Percentiles rank a stretch among this genome's conserved stretches.
These are phyloP conservation scores for Notoglanidium macrostoma DNA, from an alignment of 2,797 vertebrate species.

Conservation along the genomic window DNA sequence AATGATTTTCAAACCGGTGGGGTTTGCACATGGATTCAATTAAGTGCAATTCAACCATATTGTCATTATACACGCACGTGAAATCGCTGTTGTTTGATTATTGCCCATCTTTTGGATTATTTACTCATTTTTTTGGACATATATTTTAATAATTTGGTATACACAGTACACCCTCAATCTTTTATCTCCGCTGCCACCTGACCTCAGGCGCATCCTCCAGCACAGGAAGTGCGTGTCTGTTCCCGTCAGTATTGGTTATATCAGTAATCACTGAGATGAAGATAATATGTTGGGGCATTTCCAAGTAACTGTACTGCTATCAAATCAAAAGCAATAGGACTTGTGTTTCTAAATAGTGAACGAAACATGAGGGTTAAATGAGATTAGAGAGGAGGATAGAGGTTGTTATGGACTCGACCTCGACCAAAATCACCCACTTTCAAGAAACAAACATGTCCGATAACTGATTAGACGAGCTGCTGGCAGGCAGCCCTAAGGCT, in stretches of 20 bases:
- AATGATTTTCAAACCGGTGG: neutral
- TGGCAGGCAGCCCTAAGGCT: conserved; percentile 46
- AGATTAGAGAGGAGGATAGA: neutral
- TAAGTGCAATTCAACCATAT: neutral
- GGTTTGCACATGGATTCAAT: neutral
- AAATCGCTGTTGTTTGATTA: neutral
- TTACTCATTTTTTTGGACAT: neutral
- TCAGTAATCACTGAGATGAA: neutral
- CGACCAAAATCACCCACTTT: conserved; percentile 11
- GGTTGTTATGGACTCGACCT: neutral
- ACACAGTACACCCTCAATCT: neutral
- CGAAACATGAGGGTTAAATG: neutral
- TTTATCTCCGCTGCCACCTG: neutral
- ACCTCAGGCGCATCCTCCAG: neutral
- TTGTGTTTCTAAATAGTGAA: neutral
- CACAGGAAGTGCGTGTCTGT: neutral
- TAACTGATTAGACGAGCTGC: conserved; percentile 43
- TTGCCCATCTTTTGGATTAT: neutral
- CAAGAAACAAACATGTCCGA: conserved; percentile 18
- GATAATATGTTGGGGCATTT: neutral
- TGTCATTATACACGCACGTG: neutral
- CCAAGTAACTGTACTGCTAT: too few species aligned
- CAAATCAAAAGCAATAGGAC: neutral
- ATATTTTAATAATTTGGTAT: neutral
- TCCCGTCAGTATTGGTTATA: neutral